These are phyloP conservation scores for Eretmochelys imbricata DNA, from an alignment of 2,113 vertebrate species.

Conservation along the genomic window DNA sequence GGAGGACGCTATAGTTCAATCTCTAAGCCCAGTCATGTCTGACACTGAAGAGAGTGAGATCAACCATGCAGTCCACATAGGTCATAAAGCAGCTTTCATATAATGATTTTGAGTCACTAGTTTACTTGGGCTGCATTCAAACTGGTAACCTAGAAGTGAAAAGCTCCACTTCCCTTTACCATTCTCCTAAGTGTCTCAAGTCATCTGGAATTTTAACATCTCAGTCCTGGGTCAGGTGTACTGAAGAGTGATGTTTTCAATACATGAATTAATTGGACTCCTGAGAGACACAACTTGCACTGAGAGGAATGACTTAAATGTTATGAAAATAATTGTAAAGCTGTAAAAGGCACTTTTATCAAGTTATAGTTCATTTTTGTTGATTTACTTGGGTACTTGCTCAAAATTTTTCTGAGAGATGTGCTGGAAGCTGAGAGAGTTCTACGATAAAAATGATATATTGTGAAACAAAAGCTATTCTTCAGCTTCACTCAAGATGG, in stretches of 20 bases:
- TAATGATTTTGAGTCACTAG: neutral
- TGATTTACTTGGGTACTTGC: constrained; percentile 20
- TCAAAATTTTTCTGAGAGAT: constrained; percentile 21
- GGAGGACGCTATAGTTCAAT: neutral
- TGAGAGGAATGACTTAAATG: constrained; percentile 10
- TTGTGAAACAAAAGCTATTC: constrained; percentile 21
- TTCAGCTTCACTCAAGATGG: constrained; percentile 27
- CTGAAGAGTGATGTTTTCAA: neutral
- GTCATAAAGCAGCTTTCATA: neutral
- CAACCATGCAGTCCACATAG: neutral
- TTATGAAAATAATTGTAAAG: constrained; percentile 29
- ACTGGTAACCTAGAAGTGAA: neutral
- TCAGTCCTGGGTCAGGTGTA: neutral
- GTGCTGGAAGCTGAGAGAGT: neutral
- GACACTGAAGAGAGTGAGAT: neutral
- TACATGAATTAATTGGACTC: neutral
- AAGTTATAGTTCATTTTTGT: constrained; percentile 7
- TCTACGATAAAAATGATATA: constrained; percentile 51
- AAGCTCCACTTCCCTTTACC: neutral
- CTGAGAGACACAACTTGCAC: neutral
- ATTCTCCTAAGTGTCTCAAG: neutral
- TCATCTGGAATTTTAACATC: neutral
- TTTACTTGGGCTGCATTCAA: neutral
- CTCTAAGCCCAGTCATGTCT: neutral
- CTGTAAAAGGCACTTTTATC: neutral